phyloP scores from a whole-genome alignment of 2,888 invertebrate genomes.

The Cabera pusaria region DNA sequence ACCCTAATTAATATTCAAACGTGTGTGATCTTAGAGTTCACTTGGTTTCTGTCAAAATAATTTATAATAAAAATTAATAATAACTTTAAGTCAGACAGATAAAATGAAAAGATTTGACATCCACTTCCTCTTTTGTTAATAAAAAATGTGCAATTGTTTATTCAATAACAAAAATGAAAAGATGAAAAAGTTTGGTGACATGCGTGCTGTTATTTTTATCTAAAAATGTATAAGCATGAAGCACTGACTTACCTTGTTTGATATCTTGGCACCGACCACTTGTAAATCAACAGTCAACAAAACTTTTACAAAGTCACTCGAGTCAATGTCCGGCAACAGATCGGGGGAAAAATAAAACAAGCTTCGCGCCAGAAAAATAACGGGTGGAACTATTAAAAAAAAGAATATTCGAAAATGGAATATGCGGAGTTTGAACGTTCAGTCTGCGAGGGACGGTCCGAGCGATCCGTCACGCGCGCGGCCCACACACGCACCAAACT shows the following conservation, averaged over 20 bases:
- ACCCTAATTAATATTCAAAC: slow-evolving; percentile 33
- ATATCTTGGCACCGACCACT: slow-evolving; percentile 32
- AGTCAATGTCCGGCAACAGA: slow-evolving; percentile 62
- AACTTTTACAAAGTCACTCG: slow-evolving; percentile 71
- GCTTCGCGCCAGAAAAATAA: slow-evolving; percentile 52
- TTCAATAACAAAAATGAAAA: no score
- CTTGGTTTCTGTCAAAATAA: no score
- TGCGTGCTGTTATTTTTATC: no score
- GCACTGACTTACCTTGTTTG: slow-evolving; percentile 63
- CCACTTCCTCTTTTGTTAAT: slow-evolving; percentile 13
- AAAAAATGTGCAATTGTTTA: no score
- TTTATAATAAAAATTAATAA: no score
- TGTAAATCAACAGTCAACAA: slow-evolving; percentile 62
- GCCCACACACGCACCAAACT: slow-evolving; percentile 73
- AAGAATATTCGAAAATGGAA: slow-evolving; percentile 22
- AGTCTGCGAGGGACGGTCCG: slow-evolving; percentile 29
- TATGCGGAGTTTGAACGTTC: slow-evolving; percentile 11
- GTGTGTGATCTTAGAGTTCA: slow-evolving; percentile 33
- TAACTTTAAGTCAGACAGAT: no score
- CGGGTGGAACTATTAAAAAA: slow-evolving; percentile 41
- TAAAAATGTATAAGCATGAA: no score
- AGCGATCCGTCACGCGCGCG: slow-evolving; percentile 50
- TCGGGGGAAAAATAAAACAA: slow-evolving; percentile 51
- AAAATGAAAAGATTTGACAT: no score
- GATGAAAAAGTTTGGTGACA: no score